Base-by-base conservation (phyloP, 2,888 invertebrate species). In the Prenolepis imparis region DNA sequence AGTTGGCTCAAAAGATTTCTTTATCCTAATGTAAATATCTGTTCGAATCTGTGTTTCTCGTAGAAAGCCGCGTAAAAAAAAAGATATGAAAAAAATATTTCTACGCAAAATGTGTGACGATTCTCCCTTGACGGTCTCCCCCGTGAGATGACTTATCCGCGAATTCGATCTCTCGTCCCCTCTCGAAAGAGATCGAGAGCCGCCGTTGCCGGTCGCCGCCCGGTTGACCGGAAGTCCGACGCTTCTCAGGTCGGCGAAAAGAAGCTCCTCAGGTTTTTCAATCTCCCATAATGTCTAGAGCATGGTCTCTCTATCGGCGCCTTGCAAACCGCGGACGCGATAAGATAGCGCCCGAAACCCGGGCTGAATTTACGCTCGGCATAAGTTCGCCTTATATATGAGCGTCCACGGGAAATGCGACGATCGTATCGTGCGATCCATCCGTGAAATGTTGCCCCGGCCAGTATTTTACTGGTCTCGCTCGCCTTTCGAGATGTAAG, bases 341-440 rank as follows among this genome's bases (percentile, higher is more conserved):
- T 94, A 94, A 94, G 94, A 94, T 94, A 94, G 90, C 90, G 67
- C 67, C 59, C 59, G 72, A 44, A 80, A 86, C 89, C 91, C 91
- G 89, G 89, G 89, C 48, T 52, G 91, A 93, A 94, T 94, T 93
- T 93, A 93, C 93, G 93, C 91, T 92, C 91, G 94, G 92, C 94
- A 94, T 93, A 93, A 93, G 93, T 94, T 94, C 90, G 84, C 93
- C 92, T 93, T 94, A 93, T 94, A 94, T 93, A 93, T 92, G 94
- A 93, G 92, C 92, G 92, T 91, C 93, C 92, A 93, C 93, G 91
- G 94, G 94, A 94, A 94, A 94, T 94, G 94, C 93, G 94, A 93
- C 92, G 94, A 94, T 94, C 92, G 88, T 94, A 94, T 94, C 94
- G 89, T 68, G 63, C 72, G 74, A 92, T 92, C 90, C 91, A 89